These are phyloP conservation scores for Trachythela sp. DNA, from an alignment of 64 coral and sea anemone genomes.

Conservation along the genomic window DNA sequence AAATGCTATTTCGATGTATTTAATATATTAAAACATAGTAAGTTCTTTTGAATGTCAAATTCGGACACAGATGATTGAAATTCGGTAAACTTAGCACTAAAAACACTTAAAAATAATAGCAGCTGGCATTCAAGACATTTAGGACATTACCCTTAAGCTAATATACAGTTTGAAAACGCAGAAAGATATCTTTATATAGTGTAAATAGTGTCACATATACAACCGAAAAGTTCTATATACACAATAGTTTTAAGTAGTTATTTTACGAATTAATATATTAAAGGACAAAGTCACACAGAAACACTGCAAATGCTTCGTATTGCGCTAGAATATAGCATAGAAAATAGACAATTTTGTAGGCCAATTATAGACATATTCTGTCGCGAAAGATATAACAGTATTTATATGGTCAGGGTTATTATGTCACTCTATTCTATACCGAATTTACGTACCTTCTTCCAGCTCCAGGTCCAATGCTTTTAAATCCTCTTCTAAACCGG, in stretches of 20 bases:
- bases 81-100: not conserved
- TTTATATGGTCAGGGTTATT: not conserved
- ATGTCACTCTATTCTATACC: not conserved
- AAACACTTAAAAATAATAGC: not conserved
- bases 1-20: not conserved
- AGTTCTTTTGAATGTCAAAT: not conserved
- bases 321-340: not conserved
- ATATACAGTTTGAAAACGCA: not conserved
- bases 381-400: not conserved
- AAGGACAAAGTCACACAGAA: not conserved
- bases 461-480: not conserved
- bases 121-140: not conserved
- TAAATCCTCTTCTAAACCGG: not conserved
- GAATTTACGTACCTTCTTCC: not conserved
- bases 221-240: too few species aligned
- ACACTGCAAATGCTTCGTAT: not conserved
- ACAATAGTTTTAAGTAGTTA: too few species aligned
- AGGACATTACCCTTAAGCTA: not conserved
- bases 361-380: not conserved
- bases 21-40: not conserved
- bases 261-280: too few species aligned
- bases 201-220: too few species aligned
- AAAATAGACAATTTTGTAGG: not conserved
- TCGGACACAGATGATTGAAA: not conserved
- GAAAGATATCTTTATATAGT: not conserved